Base-by-base conservation (phyloP, 2,797 vertebrate species). In the Lepus townsendii region DNA sequence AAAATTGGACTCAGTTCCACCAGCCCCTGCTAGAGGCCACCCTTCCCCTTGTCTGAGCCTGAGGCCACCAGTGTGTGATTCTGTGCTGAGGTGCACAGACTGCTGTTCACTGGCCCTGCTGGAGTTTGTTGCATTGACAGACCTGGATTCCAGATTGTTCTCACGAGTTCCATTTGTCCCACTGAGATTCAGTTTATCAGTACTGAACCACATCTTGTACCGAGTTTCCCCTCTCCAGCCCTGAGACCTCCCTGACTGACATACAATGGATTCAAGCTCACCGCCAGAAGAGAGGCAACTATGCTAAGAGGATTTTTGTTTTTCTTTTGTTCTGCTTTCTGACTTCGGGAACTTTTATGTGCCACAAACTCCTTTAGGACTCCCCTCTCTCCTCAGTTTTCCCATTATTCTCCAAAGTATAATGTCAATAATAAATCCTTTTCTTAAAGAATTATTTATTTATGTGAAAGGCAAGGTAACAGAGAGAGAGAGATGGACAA, bases 341-440 rank as follows among this genome's bases (percentile, higher is more conserved):
- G 66, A 62, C 66, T 89, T 90, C 27, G 1, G n/a, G 71, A 20
- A 88, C 63, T 85, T 92, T 84, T 62, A 84, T 68, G 60, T 65
- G 30, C 30, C 32, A 68, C 12, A 72, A 30, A 30, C 38, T 22
- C 6, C 32, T 63, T 88, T 30, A 86, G 26, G 52, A 78, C 27
- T 71, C 2, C 5, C 78, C 47, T 84, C 72, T n/a, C 57, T 66
- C 57, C 38, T n/a, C 84, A 11, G 1, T 24, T 2, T 84, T 80
- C 26, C 38, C 14, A 69, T 78, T 95, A 72, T 73, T 88, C 65
- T 57, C 2, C 42, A 54, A 90, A 84, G 24, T 50, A n/a, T 91
- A 86, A 79, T 32, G 27, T 32, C 32, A 47, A 60, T 47, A 73
- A 54, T 30, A 47, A 26, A 32, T 76, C 42, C 77, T 42, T 42